Evolutionary conservation across 2,888 invertebrate species (phyloP).

Genomic region (Drepanosiphum platanoidis): DNA sequence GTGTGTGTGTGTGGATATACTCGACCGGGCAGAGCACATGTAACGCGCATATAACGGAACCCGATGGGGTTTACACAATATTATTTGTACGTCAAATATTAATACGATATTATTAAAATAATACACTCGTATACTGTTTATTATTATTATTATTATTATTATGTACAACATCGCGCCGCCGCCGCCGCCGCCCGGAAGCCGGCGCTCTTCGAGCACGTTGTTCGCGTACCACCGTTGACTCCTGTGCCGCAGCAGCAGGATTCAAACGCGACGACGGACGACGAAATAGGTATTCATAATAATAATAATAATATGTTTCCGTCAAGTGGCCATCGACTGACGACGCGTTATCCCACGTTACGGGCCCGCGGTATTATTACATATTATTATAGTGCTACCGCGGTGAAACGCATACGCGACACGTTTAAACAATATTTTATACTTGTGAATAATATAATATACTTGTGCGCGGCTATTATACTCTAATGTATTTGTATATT

Average conservation of each 20-base stretch:
- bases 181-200: constrained; percentile 44
- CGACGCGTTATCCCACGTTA: constrained; percentile 53
- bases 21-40: constrained; percentile 1
- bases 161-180: neutral
- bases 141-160: constrained; percentile 25
- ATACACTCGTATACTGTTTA: neutral
- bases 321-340: constrained; percentile 60
- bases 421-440: neutral
- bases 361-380: neutral
- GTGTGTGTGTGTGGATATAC: neutral
- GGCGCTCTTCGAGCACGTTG: constrained; percentile 10
- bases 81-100: neutral
- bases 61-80: constrained; percentile 35
- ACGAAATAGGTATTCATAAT: too few species aligned
- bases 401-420: neutral
- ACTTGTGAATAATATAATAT: neutral
- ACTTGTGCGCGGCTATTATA: neutral
- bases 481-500: too few species aligned
- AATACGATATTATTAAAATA: neutral
- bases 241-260: neutral
- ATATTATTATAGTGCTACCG: constrained; percentile 5
- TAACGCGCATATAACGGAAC: constrained; percentile 25
- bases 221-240: constrained; percentile 24
- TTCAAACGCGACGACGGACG: too few species aligned
- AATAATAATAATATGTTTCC: neutral